Evolutionary conservation across 1,140 invertebrate species (phyloP).

Genomic region (Aphaenogaster rudis): DNA sequence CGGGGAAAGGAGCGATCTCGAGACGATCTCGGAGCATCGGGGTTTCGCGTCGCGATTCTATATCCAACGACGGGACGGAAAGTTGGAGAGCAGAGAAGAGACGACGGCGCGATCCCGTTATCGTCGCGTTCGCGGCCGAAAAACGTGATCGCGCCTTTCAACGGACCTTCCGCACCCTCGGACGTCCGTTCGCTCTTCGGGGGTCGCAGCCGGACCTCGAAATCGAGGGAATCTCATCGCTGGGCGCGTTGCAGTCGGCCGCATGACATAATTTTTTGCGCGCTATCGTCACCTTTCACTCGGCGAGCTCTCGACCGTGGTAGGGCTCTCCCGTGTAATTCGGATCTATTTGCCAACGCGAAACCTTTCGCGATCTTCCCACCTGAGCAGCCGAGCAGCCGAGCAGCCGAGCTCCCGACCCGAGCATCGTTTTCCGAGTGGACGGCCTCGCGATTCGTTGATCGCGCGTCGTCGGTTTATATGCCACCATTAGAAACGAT

Average conservation of each 20-base stretch:
- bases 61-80: too few species aligned
- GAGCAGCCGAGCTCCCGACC: background rate
- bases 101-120: background rate
- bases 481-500: conserved; percentile 63
- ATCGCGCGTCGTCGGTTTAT: conserved; percentile 38
- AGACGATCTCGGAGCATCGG: background rate
- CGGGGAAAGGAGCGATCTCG: background rate
- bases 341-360: background rate
- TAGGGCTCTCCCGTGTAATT: too few species aligned
- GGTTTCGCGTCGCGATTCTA: too few species aligned
- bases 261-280: conserved; percentile 44
- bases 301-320: background rate
- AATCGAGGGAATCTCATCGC: background rate
- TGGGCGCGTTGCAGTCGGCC: background rate
- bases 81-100: too few species aligned
- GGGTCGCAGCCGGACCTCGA: background rate
- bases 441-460: background rate
- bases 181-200: background rate
- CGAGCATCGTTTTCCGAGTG: background rate
- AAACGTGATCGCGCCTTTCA: background rate
- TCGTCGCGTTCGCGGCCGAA: background rate
- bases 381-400: background rate
- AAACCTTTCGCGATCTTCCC: conserved; percentile 51
- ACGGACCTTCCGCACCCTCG: background rate
- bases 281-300: conserved; percentile 53